Base-by-base conservation (phyloP, 2,797 vertebrate genomes). In the Amblyopsis hoosieri region DNA sequence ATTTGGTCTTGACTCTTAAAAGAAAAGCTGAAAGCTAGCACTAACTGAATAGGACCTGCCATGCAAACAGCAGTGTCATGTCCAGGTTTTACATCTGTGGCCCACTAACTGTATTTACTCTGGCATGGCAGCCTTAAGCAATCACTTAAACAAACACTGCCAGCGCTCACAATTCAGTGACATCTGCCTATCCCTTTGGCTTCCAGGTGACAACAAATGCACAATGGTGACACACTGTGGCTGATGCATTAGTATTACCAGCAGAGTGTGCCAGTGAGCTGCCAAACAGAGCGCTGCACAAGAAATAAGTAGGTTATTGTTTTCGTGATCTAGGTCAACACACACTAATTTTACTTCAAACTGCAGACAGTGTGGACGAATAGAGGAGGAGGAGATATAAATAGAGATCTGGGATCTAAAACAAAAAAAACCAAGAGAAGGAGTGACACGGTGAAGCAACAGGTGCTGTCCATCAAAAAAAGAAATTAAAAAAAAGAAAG, bases 261-360 rank as follows among this genome's bases (percentile, higher is more conserved):
- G 81, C 66, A 90, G 87, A 79, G 85, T 84, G 89, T 75, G 80
- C 71, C 76, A 72, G 49, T 75, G 80, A 80, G 80, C 64, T 59
- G 61, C 47, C 60, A 31, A 60, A 12, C 51, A 69, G 33, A 15
- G 47, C 53, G 69, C 71, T 66, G 74, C 47, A 77, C 58, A 63
- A 53, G 67, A 75, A 74, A 80, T 74, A 79, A 84, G 62, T 79
- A 60, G 80, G 81, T 83, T 89, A 85, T 86, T 81, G 82, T 85
- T 84, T 85, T 78, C 67, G 80, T 87, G 81, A 92, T 93, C 83
- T 91, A 85, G 91, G 93, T 87, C 90, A 87, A 85, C 79, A 73
- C 77, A 74, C 75, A 60, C 71, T 62, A 45, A 72, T 71, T 78
- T 82, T 74, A 79, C 76, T 80, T 75, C 69, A 74, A 69, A 78